These are phyloP conservation scores for Illadopsis cleaveri DNA, from an alignment of 2,113 vertebrate species.

Conservation along the genomic window DNA sequence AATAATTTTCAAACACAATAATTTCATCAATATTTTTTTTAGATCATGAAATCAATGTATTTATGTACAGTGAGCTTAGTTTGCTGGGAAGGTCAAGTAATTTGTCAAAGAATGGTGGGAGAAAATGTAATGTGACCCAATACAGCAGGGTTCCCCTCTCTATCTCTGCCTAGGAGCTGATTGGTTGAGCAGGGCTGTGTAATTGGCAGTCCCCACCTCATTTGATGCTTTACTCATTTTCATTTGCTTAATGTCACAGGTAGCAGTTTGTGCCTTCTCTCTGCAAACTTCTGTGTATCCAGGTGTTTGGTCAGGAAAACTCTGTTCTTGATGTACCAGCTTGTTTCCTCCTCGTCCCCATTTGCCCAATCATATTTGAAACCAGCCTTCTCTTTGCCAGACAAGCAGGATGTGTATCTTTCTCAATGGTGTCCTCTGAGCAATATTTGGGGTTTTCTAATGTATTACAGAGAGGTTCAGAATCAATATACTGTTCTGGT, in stretches of 20 bases:
- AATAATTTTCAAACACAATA: background rate
- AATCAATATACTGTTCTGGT: background rate
- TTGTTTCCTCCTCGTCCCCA: background rate
- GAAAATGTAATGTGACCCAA: background rate
- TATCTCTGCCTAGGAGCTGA: background rate
- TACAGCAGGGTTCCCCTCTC: background rate
- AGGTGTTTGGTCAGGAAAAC: background rate
- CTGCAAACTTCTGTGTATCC: background rate
- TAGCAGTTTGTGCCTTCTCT: background rate
- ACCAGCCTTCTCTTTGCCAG: background rate
- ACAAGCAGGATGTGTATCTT: background rate
- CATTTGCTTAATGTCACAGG: background rate
- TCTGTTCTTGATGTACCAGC: background rate
- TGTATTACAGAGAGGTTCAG: background rate
- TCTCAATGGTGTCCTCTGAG: background rate
- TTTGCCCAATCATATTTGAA: background rate
- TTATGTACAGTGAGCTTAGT: background rate
- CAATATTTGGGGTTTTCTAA: background rate
- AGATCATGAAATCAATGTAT: background rate
- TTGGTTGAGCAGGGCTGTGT: background rate
- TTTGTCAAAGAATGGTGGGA: background rate
- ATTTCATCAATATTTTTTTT: background rate
- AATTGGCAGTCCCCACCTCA: background rate
- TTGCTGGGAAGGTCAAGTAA: background rate
- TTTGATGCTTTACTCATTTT: background rate